Evolutionary conservation across 2,113 vertebrate genomes (phyloP).

Genomic region (Nothocercus nigrocapillus): DNA sequence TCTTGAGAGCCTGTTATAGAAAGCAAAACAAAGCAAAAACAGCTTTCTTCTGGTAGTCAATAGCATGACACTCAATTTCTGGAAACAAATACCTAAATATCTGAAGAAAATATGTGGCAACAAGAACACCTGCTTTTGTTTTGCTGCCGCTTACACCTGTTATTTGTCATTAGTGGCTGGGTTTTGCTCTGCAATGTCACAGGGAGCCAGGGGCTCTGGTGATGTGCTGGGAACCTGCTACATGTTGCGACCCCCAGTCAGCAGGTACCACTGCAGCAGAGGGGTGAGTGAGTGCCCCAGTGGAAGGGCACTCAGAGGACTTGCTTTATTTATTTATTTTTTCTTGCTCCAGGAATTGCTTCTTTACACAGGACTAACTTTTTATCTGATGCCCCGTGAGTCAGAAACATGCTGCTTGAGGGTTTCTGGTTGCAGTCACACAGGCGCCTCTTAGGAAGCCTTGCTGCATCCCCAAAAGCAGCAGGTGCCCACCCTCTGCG

Average conservation of each 20-base stretch:
- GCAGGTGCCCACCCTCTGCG: neutral
- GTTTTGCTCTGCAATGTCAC: conserved; percentile 24
- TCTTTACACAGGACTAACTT: conserved; percentile 35
- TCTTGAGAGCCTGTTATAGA: neutral
- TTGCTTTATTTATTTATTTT: neutral
- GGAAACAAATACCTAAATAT: neutral
- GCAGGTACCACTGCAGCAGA: conserved; percentile 43
- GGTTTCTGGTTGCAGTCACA: conserved; percentile 12
- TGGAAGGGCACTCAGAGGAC: conserved; percentile 43
- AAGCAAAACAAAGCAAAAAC: neutral
- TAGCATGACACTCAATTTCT: neutral
- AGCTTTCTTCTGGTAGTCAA: neutral
- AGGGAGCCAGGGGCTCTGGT: neutral
- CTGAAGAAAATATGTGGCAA: neutral
- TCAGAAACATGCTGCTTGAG: conserved; percentile 53
- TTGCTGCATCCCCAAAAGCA: conserved; percentile 19
- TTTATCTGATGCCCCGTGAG: conserved; percentile 38
- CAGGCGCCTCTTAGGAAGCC: conserved; percentile 41
- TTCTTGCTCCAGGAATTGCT: conserved; percentile 3
- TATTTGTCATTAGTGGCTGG: neutral
- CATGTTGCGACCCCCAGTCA: neutral
- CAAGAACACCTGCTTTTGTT: neutral
- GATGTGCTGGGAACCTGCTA: neutral
- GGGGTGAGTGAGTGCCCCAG: neutral
- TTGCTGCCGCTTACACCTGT: neutral